Percentiles rank a stretch among this genome's conserved stretches.
These are phyloP conservation scores for Choloepus hoffmanni DNA, from an alignment of 2,113 vertebrate genomes.

Conservation along the genomic window DNA sequence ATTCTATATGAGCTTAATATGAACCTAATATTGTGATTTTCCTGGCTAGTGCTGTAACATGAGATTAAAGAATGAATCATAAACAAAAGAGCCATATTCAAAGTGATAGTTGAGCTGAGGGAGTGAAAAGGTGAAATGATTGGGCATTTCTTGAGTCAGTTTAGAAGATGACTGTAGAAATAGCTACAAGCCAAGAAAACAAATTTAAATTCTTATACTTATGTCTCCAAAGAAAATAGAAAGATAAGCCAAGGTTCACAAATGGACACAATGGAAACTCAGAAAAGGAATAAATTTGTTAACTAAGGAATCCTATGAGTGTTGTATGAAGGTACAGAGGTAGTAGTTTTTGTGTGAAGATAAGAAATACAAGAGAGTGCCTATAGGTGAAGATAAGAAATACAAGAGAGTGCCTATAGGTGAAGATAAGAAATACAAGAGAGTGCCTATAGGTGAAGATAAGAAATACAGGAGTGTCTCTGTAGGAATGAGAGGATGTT, in stretches of 20 bases:
- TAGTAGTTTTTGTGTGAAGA: neutral
- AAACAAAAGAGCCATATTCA: neutral
- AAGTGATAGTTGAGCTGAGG: neutral
- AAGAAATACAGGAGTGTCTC: too few species aligned
- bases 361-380: neutral
- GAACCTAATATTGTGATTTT: neutral
- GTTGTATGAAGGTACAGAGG: neutral
- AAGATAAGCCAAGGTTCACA: conserved; percentile 8
- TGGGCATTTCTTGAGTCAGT: neutral
- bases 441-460: neutral
- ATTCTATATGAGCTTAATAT: neutral
- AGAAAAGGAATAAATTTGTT: neutral
- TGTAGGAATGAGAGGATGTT: neutral
- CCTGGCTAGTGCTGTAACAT: neutral
- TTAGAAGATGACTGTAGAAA: conserved; percentile 2
- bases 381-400: neutral
- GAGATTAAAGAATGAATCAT: neutral
- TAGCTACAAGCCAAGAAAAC: conserved; percentile 24
- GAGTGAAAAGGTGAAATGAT: conserved; percentile 9
- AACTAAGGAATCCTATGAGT: neutral
- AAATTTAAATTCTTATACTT: neutral
- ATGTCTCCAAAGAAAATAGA: neutral
- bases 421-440: too few species aligned
- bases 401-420: neutral
- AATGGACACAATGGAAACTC: neutral